Evolutionary conservation across 1,140 invertebrate species (phyloP).

Genomic region (Ceratosolen solmsi): DNA sequence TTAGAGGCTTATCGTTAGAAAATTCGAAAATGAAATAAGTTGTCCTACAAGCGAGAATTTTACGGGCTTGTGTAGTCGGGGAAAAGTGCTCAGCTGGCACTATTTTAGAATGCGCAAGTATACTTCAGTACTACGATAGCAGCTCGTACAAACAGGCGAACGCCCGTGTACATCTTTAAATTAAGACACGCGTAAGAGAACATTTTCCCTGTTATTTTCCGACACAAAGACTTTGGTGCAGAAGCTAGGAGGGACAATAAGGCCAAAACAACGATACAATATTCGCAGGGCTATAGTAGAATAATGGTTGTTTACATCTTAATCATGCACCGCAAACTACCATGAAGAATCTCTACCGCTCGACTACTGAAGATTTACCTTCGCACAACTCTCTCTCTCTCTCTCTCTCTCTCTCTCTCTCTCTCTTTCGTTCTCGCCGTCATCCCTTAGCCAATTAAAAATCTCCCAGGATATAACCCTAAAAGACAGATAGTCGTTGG

Average conservation of each 20-base stretch:
- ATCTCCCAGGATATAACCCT: too few relatives aligned
- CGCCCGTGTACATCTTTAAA: neutral
- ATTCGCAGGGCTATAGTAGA: neutral
- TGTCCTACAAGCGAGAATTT: neutral
- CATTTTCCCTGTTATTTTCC: neutral
- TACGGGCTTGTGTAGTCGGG: too few relatives aligned
- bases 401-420: neutral
- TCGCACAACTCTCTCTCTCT: neutral
- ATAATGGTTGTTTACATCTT: conserved; percentile 30
- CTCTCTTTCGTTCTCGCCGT: too few relatives aligned
- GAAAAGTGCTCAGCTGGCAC: too few relatives aligned
- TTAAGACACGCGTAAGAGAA: too few relatives aligned
- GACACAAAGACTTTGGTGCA: neutral
- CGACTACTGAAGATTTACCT: neutral
- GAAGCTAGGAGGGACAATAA: neutral
- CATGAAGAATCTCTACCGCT: neutral
- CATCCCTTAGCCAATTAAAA: too few relatives aligned
- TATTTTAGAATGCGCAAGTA: too few relatives aligned
- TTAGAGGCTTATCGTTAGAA: too few relatives aligned
- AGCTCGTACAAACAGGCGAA: neutral
- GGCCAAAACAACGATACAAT: neutral
- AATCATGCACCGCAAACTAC: conserved; percentile 21
- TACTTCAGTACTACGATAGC: too few relatives aligned
- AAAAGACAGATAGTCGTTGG: too few relatives aligned
- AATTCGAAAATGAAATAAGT: neutral